Evolutionary conservation across 2,113 vertebrate genomes (phyloP), one percentile per base, ranked within the genome.

Genomic region (Panurus biarmicus): DNA sequence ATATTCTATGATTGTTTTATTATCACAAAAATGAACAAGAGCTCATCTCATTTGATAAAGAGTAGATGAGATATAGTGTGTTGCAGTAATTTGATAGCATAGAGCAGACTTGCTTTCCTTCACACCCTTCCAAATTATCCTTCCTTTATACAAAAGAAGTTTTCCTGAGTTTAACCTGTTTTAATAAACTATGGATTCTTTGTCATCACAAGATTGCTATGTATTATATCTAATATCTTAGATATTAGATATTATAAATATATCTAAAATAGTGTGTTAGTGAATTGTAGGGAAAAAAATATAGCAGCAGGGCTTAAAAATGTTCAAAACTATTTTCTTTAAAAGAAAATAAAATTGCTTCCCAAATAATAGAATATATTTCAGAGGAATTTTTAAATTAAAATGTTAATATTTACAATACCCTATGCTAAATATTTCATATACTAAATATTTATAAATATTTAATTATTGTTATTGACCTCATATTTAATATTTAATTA

Each of bases 71-170:
- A 93, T 93, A 92, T 70, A 93, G 85, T 14, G 4, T 75, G 54
- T 91, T 96, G 47, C 23, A 94, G 91, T 92, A 92, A 96, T 92
- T 95, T 89, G 44, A 87, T 65, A 75, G 67, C 75, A 90, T 57
- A 89, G 44, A 94, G n/a, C 25, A 74, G n/a, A 36, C 5, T 94
- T 93, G 31, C 21, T 84, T 82, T 83, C 56, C 60, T 91, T 92
- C 48, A 51, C 74, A 65, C 60, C 65, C 89, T 92, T 94, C 78
- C 64, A 96, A 93, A 96, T 94, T 94, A 94, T 80, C 35, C 64
- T 58, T 71, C 33, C 57, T 88, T 95, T 45, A 89, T 89, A 71
- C 35, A 94, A 97, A 96, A 87, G 61, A 95, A 73, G 83, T 74
- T 89, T 86, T 92, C 72, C 48, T 83, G 51, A 47, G 3, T 94